A percentile compares a stretch with the other conserved stretches of the same genome.
Conservation (phyloP, 1,140 invertebrate species). For the Antheraea mylitta region DNA sequence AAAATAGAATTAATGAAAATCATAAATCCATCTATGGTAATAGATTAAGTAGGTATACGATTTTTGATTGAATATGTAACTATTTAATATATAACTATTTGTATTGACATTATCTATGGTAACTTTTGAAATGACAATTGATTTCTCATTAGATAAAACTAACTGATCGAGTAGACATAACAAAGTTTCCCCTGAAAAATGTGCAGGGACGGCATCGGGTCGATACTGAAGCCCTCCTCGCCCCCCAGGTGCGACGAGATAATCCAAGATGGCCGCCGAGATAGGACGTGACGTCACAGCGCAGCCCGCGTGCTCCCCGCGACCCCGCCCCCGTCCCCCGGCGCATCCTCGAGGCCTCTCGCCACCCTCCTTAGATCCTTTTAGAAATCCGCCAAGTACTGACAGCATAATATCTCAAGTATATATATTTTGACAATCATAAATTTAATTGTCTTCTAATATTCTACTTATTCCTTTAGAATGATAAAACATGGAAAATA, state of each 20-base stretch:
- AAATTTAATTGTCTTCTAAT: too few relatives aligned
- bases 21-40: too few relatives aligned
- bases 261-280: conserved; percentile 78
- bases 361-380: conserved; percentile 75
- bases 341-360: conserved; percentile 72
- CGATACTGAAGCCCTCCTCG: conserved; percentile 60
- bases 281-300: conserved; percentile 77
- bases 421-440: too few relatives aligned
- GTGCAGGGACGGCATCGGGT: conserved; percentile 56
- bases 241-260: conserved; percentile 77
- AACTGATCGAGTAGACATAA: conserved; percentile 30
- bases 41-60: too few relatives aligned
- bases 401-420: conserved; percentile 30
- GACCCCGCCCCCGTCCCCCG: conserved; percentile 43
- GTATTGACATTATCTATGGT: too few relatives aligned
- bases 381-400: conserved; percentile 64
- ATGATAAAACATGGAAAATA: too few relatives aligned
- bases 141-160: not conserved
- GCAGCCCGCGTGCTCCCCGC: conserved; percentile 34
- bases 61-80: too few relatives aligned
- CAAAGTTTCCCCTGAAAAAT: conserved; percentile 71
- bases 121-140: not conserved
- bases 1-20: too few relatives aligned
- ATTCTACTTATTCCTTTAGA: too few relatives aligned
- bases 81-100: too few relatives aligned